These are phyloP conservation scores for Otolemur garnettii DNA, from an alignment of 2,113 vertebrate genomes.

Conservation along the genomic window DNA sequence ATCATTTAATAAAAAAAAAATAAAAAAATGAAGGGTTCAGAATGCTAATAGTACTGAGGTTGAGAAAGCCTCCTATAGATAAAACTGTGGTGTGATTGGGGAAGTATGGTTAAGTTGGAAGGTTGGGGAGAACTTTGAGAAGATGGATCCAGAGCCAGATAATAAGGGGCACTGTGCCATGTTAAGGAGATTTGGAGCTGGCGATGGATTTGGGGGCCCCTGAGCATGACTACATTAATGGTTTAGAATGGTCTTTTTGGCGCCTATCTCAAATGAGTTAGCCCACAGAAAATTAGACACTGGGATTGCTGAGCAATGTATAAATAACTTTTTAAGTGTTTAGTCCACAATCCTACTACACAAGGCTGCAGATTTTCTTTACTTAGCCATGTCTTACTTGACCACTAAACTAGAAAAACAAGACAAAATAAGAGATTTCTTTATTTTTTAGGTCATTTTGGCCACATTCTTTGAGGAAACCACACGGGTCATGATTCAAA, in stretches of 20 bases:
- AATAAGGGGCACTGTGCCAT: neutral
- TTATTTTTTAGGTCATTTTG: neutral
- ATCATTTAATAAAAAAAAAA: too few species aligned
- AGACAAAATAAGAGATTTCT: slow-evolving; percentile 54
- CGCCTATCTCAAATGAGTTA: neutral
- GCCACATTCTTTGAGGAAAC: neutral
- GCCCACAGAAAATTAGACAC: neutral
- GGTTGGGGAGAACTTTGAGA: neutral
- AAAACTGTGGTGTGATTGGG: neutral
- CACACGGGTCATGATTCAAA: neutral
- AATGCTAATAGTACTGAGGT: neutral
- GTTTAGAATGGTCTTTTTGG: neutral
- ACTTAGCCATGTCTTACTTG: neutral
- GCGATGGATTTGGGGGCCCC: neutral
- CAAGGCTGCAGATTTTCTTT: neutral
- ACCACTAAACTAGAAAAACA: neutral
- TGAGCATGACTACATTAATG: neutral
- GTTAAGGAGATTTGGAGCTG: neutral
- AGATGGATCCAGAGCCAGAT: neutral
- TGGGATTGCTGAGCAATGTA: neutral
- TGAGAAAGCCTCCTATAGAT: neutral
- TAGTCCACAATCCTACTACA: neutral
- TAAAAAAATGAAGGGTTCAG: neutral
- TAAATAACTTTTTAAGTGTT: neutral
- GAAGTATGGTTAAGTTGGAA: neutral